Base-by-base conservation (phyloP, 1,140 invertebrate species). In the Ceratitis capitata region DNA sequence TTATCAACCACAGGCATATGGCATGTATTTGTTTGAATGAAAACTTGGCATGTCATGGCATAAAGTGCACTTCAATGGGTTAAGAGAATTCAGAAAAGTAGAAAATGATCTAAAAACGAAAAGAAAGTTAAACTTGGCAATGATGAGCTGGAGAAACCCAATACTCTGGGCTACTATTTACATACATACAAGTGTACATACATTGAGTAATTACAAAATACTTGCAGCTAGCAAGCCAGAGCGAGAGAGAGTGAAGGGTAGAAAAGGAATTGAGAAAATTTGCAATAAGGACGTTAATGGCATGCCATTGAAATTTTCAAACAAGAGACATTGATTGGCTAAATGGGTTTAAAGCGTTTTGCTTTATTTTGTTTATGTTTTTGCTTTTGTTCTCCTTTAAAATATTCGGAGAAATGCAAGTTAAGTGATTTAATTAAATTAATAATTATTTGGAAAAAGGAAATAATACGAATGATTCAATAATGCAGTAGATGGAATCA, bases 61-160 rank as follows among this genome's bases (percentile, higher is more conserved):
- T n/a, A n/a, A 45, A 78, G 69, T 78, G 69, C 69, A 78, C 39
- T 78, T 78, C 39, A 78, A 45, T 78, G 69, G 23, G 39, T n/a
- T 47, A 47, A n/a, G 39, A 78, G 45, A 26, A 45, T 23, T 12
- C 42, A 45, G 39, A 0, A 78, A 0, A 78, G 42, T 14, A 45
- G 39, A 78, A 78, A 78, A 78, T 45, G 19, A 78, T 35, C 12
- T 26, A 16, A 2, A 16, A 2, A 61, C 4, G 64, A 69, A 26
- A 61, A 78, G 69, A 78, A 78, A 78, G 69, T 78, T 78, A 78
- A n/a, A 78, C 35, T 78, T 78, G 69, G 69, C 69, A 45, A 42
- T 78, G 39, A 78, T 45, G 9, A n/a, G n/a, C 29, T 47, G n/a
- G n/a, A n/a, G 69, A 45, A 78, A 78, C 23, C 69, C 35, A 78